phyloP scores from a whole-genome alignment of 2,113 vertebrate species.

The Strix uralensis region DNA sequence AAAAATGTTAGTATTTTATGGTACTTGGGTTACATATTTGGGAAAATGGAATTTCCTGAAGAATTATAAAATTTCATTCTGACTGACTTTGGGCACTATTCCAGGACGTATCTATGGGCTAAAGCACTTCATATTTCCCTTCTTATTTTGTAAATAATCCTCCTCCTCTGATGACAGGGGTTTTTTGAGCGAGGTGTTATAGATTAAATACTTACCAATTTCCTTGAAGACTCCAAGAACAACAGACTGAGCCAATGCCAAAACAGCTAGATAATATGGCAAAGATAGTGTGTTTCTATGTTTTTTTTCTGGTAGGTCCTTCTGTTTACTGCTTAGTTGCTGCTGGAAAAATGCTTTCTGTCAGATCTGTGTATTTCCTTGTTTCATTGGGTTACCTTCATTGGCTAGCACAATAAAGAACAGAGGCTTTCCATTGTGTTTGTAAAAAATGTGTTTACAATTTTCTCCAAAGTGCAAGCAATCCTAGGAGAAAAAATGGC shows the following conservation, averaged over 20 bases:
- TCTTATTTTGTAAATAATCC: background rate
- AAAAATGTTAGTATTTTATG: background rate
- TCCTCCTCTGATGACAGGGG: background rate
- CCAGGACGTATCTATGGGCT: background rate
- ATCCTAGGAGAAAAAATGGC: background rate
- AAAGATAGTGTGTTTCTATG: background rate
- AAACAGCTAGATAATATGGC: background rate
- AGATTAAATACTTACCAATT: background rate
- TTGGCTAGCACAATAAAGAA: background rate
- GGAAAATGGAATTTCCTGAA: background rate
- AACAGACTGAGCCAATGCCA: background rate
- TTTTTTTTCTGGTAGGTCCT: background rate
- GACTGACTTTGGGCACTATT: background rate
- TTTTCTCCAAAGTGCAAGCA: background rate
- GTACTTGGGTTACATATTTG: background rate
- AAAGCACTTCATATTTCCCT: background rate
- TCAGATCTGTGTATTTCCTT: background rate
- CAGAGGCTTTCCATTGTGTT: background rate
- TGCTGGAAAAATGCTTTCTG: background rate
- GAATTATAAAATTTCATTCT: background rate
- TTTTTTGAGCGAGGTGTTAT: background rate
- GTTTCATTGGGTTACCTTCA: background rate
- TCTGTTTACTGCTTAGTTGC: background rate
- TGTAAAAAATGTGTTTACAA: background rate
- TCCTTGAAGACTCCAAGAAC: background rate